Base-by-base conservation (phyloP, 2,797 vertebrate species). In the Sebastes iracundus region DNA sequence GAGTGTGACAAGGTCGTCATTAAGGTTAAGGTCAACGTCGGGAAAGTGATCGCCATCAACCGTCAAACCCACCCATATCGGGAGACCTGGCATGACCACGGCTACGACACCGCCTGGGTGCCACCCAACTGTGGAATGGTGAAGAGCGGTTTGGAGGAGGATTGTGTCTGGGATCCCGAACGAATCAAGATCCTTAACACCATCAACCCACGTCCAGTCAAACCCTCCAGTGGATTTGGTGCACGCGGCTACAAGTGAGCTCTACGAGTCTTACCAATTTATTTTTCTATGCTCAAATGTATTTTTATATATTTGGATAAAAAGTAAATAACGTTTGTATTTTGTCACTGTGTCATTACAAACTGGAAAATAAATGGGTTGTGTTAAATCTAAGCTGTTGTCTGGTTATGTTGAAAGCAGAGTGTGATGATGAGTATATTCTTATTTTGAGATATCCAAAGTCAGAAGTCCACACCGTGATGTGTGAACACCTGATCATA, bases 231-330 rank as follows among this genome's bases (percentile, higher is more conserved):
- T 20, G 23, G 6, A 7, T 0, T 0, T 8, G 7, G n/a, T 52
- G 63, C 61, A 2, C 0, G 6, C 0, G 23, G 46, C 18, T 64
- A 60, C 12, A 46, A 0, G 14, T 88, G 62, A 85, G 58, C 59
- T 13, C 30, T 7, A 7, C 0, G 0, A 71, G 23, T 6, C 13
- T 38, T 14, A 38, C 5, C 35, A 38, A 38, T 46, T 62, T 10
- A 52, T 70, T 53, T 42, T 79, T 55, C 0, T 35, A 13, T 9
- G 12, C 33, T 76, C 52, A 79, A 58, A 82, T 74, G 55, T 74
- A 72, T 68, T 80, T 84, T 82, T 9, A 49, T 61, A 70, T 28
- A 3, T 83, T 77, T 69, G 66, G 18, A 74, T 68, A 49, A n/a
- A 72, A 60, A 13, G 7, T 9, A n/a, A 63, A 25, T 33, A 5